Percentiles rank a stretch among this genome's conserved stretches.
Conservation (phyloP, 2,113 vertebrate species). For the Halichoerus grypus region DNA sequence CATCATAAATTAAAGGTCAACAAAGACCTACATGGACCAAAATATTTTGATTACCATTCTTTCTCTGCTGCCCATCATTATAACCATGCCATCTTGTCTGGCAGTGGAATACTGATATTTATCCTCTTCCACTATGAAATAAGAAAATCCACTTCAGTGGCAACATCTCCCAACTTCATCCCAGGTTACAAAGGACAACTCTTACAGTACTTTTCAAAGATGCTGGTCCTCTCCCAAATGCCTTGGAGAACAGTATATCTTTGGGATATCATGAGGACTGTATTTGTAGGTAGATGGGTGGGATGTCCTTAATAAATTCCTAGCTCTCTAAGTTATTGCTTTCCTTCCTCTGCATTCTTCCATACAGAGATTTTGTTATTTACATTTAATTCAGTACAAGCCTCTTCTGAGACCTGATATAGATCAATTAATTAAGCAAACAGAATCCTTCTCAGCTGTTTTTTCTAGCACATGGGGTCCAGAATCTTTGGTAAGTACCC, state of each 20-base stretch:
- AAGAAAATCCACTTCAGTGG: neutral
- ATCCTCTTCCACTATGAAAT: neutral
- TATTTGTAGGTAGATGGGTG: neutral
- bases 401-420: neutral
- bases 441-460: neutral
- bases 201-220: neutral
- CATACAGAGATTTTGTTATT: neutral
- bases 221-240: neutral
- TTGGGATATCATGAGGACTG: neutral
- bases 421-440: neutral
- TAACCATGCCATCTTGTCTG: neutral
- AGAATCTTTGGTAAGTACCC: neutral
- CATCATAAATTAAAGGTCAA: neutral
- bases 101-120: neutral
- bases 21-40: neutral
- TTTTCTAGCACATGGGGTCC: neutral
- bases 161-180: neutral
- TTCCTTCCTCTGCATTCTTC: neutral
- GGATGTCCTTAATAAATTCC: neutral
- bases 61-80: neutral
- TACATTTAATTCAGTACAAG: neutral
- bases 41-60: neutral
- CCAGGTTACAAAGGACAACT: neutral
- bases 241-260: neutral
- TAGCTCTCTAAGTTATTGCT: neutral